These are phyloP conservation scores for Rallus limicola DNA, from an alignment of 2,113 vertebrate species.

Conservation along the genomic window DNA sequence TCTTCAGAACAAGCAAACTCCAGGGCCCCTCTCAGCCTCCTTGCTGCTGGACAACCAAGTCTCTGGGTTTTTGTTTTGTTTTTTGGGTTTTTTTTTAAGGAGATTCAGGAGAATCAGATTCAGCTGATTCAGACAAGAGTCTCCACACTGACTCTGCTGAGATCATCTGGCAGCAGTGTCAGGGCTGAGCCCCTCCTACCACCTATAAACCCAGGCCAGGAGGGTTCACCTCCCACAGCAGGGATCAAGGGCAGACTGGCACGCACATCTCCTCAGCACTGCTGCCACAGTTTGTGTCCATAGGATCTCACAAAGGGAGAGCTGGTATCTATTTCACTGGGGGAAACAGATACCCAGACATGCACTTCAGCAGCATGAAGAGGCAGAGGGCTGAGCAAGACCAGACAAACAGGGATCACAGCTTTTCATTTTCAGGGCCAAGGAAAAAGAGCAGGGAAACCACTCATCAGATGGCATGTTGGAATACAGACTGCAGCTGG, in stretches of 20 bases:
- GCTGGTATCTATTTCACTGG: no score
- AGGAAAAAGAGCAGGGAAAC: neutral
- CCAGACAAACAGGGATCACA: neutral
- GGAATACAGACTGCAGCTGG: neutral
- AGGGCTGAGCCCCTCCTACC: neutral
- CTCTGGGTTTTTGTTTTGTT: neutral
- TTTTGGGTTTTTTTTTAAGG: neutral
- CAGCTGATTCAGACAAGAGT: neutral
- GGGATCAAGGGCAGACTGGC: neutral
- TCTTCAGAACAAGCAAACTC: neutral
- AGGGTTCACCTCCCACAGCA: neutral
- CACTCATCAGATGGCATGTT: neutral
- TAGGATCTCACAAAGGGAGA: neutral
- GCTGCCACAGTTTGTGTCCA: rapidly evolving
- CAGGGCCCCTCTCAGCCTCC: neutral
- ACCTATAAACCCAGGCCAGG: neutral
- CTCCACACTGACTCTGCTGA: neutral
- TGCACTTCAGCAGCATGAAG: neutral
- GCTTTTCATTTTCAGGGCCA: neutral
- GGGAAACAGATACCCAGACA: neutral
- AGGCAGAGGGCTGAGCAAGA: neutral
- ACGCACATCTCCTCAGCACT: neutral
- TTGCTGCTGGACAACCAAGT: neutral
- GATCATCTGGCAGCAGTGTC: neutral
- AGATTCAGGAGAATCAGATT: neutral